These are phyloP conservation scores for Parelbella ahira DNA, from an alignment of 2,888 invertebrate genomes.

Conservation along the genomic window DNA sequence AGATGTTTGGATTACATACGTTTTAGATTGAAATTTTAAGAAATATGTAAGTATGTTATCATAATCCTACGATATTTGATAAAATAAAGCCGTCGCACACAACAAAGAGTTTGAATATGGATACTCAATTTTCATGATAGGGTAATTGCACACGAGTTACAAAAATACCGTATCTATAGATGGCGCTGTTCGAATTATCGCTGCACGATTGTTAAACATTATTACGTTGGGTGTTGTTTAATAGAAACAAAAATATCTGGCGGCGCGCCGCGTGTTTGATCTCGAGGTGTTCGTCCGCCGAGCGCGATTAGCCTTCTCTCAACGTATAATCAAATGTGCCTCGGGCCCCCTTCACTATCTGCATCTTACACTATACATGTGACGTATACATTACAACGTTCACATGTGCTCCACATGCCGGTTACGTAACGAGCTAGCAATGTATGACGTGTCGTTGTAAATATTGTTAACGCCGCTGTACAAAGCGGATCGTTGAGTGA, in stretches of 20 bases:
- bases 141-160: too few species aligned
- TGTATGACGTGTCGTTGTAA: conserved; percentile 20
- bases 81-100: too few species aligned
- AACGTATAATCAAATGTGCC: conserved; percentile 80
- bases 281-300: conserved; percentile 81
- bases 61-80: too few species aligned
- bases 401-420: conserved; percentile 5
- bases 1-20: too few species aligned
- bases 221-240: conserved; percentile 81
- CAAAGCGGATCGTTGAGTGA: conserved; percentile 56
- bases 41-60: too few species aligned
- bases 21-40: too few species aligned
- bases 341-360: conserved; percentile 55
- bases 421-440: conserved; percentile 19
- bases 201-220: conserved; percentile 81
- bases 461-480: conserved; percentile 37
- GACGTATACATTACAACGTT: conserved; percentile 40
- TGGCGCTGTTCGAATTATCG: conserved; percentile 69
- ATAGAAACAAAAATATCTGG: conserved; percentile 82
- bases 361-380: conserved; percentile 31
- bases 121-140: too few species aligned
- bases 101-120: too few species aligned
- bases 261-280: conserved; percentile 81
- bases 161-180: conserved; percentile 42
- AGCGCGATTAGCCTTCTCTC: conserved; percentile 79